Evolutionary conservation across 2,113 vertebrate species (phyloP), one percentile per base, ranked within the genome.

Genomic region (Ranitomeya variabilis): DNA sequence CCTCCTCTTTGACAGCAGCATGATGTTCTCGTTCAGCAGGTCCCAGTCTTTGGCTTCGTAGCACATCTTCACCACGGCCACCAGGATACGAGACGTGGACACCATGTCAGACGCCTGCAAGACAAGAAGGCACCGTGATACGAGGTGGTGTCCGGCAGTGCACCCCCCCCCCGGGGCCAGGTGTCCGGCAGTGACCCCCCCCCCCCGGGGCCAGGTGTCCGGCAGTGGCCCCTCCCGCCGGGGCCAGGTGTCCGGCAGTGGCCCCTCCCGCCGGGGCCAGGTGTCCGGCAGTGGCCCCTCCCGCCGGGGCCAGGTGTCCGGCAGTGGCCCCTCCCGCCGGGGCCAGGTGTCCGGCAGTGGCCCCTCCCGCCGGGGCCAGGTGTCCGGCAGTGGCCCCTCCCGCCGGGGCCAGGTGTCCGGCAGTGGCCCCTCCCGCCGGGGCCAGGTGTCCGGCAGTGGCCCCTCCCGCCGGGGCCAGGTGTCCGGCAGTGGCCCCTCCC

Each of bases 41-140:
- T 99, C 97, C 97, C 96, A 99, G 90, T 99, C 98, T 93, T 99
- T 98, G 51, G 97, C 97, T 90, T 99, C 97, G 0, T 98, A 96
- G 92, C 98, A 99, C 96, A 99, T 97, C 92, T 99, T 97, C 90
- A 99, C 98, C 80, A 99, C 96, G 87, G 96, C 97, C 90, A 99
- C 97, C 77, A 99, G 95, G 92, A 99, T 99, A 64, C 97, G 96
- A 81, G 98, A 99, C 13, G 98, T 99, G 26, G 98, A 99, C 87
- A 98, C 93, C 98, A 99, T 99, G 90, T 99, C 98, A 57, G 98
- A 99, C 64, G 98, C 98, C 98, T 99, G 91, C 0, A 91, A 89
- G 19, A 91, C 87, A 59, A 18, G 23, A 26, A 15, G 7, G 26
- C 6, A n/a, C 13, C 11, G 3, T 69, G 23, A 69, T 14, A 26